Base-by-base conservation (phyloP, 92 coral and sea anemone species). In the Palythoa grandis region DNA sequence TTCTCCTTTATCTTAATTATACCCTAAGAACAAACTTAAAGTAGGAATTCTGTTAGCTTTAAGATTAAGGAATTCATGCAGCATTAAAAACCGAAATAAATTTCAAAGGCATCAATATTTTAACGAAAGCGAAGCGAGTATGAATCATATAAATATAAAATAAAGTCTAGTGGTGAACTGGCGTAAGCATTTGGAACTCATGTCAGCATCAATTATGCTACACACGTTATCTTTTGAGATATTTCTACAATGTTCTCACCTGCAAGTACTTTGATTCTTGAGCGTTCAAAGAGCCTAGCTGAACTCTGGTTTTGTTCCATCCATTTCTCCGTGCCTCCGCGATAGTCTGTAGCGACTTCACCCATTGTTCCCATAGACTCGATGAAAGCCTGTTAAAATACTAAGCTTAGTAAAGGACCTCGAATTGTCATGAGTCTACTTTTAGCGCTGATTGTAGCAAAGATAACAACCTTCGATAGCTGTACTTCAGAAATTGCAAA, bases 261-360 rank as follows among this genome's bases (percentile, higher is more conserved):
- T 93, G 98, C 95, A 47, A 97, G 94, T 3, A 97, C 99, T 91
- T 97, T 97, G 88, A 97, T 97, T 86, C 99, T 93, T 65, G 99
- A 97, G 89, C 98, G 89, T 88, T 97, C 99, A 87, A 97, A 97
- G 29, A 97, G 92, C 83, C 98, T 86, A 29, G 99, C 98, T 16
- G 98, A 93, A 52, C 97, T 92, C 66, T 94, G 98, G 85, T 67
- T 80, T 61, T 97, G 97, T 70, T 96, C 99, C 95, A 96, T 93
- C 97, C 96, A 92, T 57, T 92, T 93, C 56, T 96, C 98, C 57
- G 92, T 95, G 13, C 91, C 96, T 53, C 93, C 83, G 69, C 93
- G 86, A 77, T 84, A 88, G 73, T 94, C 95, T 14, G 90, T 66
- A 12, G 88, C 76, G 1, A 88, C 93, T 75, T 94, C 98, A 40